These are phyloP conservation scores for Dermochelys coriacea DNA, from an alignment of 2,797 vertebrate species.

Conservation along the genomic window DNA sequence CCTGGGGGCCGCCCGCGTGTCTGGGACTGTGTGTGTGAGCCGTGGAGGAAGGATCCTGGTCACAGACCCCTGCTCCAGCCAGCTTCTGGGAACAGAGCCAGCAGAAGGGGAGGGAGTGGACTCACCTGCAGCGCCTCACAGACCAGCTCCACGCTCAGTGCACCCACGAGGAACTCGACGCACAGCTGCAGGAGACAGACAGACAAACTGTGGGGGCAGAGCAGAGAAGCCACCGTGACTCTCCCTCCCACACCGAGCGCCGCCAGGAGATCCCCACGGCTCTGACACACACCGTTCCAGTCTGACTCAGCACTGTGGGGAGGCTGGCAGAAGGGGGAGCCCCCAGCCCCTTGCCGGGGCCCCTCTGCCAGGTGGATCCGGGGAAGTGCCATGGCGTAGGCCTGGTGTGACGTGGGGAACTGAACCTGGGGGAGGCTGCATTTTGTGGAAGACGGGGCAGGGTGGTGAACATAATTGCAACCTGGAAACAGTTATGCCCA, in stretches of 20 bases:
- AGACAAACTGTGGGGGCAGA: not conserved
- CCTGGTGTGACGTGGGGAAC: not conserved
- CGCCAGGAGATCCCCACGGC: not conserved
- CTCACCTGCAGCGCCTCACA: conserved; percentile 79
- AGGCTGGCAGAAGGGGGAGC: not conserved
- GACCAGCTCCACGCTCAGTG: conserved; percentile 74
- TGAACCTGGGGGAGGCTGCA: not conserved
- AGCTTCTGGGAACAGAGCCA: too few species aligned
- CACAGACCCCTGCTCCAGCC: too few species aligned
- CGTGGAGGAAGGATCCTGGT: not conserved
- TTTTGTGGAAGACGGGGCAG: not conserved
- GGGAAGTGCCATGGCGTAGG: not conserved
- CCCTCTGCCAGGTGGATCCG: not conserved
- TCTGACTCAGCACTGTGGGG: not conserved
- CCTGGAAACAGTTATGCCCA: not conserved
- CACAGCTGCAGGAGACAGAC: conserved; percentile 69
- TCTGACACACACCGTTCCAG: not conserved
- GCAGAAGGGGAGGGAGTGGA: not conserved
- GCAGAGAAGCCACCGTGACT: not conserved
- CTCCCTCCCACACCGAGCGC: not conserved
- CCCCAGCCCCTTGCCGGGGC: not conserved
- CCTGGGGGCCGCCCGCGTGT: not conserved
- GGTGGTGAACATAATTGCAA: too few species aligned
- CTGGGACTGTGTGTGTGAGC: too few species aligned
- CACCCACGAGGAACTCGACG: conserved; percentile 68